These are phyloP conservation scores for Megaceryle maxima DNA, from an alignment of 2,113 vertebrate genomes.

Conservation along the genomic window DNA sequence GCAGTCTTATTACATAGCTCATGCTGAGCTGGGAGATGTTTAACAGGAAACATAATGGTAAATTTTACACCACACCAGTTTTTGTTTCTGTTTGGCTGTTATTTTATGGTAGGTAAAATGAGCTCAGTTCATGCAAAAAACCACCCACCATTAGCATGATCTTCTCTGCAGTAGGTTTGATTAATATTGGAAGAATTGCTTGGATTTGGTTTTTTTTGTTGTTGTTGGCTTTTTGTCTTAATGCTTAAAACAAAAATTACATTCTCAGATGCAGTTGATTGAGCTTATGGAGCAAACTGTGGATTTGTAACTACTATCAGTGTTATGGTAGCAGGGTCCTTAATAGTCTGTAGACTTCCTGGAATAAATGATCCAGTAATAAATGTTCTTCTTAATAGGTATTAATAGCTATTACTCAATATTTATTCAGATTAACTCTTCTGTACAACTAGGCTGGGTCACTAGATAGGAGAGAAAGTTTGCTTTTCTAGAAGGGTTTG, in stretches of 20 bases:
- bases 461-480: not conserved
- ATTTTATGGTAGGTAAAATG: not conserved
- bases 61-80: rapidly evolving
- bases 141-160: not conserved
- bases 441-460: not conserved
- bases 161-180: not conserved
- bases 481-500: not conserved
- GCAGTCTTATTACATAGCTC: rapidly evolving
- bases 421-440: not conserved
- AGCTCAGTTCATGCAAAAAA: not conserved
- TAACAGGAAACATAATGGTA: not conserved
- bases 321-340: not conserved
- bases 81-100: not conserved
- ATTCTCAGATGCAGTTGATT: not conserved
- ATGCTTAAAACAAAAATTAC: rapidly evolving
- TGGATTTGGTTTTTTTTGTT: not conserved
- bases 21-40: not conserved
- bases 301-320: not conserved
- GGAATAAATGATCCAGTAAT: not conserved
- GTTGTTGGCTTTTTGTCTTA: not conserved
- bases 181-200: not conserved
- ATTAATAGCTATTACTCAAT: not conserved
- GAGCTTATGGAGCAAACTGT: not conserved
- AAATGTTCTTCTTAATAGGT: not conserved
- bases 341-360: not conserved